Percentiles rank a stretch among this genome's conserved stretches.
Evolutionary conservation across 2,797 vertebrate species (phyloP).

Genomic region (Peromyscus aztecus): DNA sequence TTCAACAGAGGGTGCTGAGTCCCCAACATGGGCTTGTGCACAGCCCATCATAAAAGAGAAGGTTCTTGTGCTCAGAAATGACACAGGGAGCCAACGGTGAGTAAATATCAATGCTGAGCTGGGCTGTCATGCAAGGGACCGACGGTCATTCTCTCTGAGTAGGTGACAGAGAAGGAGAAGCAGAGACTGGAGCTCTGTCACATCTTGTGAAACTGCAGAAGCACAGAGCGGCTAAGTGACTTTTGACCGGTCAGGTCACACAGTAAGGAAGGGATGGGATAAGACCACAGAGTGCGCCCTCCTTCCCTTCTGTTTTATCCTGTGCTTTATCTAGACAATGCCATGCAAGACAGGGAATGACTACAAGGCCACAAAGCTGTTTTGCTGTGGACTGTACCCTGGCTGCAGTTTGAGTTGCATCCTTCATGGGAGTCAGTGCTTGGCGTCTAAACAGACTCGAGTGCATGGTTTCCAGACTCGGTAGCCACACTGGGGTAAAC

Average conservation of each 20-base stretch:
- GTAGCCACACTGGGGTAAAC: neutral
- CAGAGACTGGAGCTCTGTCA: neutral
- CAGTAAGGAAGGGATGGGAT: neutral
- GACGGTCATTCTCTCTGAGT: neutral
- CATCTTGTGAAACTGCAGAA: neutral
- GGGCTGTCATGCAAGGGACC: neutral
- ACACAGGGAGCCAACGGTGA: neutral
- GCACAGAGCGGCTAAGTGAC: neutral
- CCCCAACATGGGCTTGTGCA: neutral
- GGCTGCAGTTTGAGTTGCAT: neutral
- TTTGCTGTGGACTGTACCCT: neutral
- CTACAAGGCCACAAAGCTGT: neutral
- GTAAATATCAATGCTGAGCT: neutral
- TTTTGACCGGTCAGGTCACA: neutral
- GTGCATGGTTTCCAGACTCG: neutral
- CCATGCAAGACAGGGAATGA: neutral
- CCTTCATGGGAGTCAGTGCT: neutral
- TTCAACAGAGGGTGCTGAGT: neutral
- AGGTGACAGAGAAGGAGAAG: neutral
- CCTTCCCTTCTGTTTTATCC: neutral
- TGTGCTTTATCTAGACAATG: neutral
- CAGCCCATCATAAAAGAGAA: neutral
- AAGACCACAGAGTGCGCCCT: neutral
- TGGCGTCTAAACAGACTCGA: neutral
- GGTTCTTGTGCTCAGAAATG: neutral